Conservation (phyloP, 2,797 vertebrate species). For the Sparidentex hasta region DNA sequence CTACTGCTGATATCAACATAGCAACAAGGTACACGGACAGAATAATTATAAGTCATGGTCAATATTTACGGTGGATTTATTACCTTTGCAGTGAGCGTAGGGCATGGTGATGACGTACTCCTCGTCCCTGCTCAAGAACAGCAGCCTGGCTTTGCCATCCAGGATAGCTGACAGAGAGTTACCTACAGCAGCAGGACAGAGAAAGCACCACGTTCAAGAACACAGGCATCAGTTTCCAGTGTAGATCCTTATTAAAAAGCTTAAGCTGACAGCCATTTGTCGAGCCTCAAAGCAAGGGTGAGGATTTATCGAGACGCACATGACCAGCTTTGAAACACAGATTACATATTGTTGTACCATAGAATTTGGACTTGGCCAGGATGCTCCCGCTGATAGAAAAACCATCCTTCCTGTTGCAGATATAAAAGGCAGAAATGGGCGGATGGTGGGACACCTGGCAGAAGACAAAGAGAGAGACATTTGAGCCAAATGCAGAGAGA, state of each 20-base stretch:
- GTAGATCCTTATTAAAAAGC: neutral
- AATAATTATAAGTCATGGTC: neutral
- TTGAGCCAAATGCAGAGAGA: constrained; percentile 9
- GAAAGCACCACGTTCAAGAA: neutral
- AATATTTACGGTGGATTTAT: neutral
- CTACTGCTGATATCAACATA: neutral
- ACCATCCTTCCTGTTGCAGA: constrained; percentile 96
- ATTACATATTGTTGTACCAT: constrained; percentile 83
- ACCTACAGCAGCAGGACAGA: constrained; percentile 79
- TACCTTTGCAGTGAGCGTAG: constrained; percentile 98
- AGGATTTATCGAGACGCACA: neutral
- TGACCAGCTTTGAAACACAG: neutral
- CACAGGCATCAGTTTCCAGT: neutral
- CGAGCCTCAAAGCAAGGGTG: neutral
- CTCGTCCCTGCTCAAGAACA: constrained; percentile 90
- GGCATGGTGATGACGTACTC: constrained; percentile 98
- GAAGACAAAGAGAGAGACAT: constrained; percentile 25
- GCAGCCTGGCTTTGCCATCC: constrained; percentile 93
- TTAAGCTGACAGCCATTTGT: neutral
- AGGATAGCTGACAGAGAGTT: constrained; percentile 96
- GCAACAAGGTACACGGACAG: neutral
- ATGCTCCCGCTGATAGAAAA: constrained; percentile 95
- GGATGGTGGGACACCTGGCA: constrained; percentile 96
- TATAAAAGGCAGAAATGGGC: constrained; percentile 95
- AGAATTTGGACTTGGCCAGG: constrained; percentile 96